Conservation (phyloP, 2,113 vertebrate species). For the Siphamia tubifer region DNA sequence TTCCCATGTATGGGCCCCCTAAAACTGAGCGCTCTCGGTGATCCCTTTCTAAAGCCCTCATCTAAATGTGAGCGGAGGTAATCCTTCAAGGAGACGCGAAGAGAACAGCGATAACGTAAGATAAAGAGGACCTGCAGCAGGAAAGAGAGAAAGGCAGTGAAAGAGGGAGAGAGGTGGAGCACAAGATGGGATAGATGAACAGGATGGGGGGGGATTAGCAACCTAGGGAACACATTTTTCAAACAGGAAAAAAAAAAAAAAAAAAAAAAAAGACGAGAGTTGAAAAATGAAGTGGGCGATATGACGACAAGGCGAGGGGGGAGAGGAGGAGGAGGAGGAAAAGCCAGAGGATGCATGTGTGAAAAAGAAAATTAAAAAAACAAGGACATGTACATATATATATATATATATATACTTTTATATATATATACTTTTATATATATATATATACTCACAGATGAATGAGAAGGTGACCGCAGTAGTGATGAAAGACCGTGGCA, state of each 20-base stretch:
- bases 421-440: constrained; percentile 51
- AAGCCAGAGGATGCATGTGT: constrained; percentile 4
- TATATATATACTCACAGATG: constrained; percentile 67
- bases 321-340: not conserved
- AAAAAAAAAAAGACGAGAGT: constrained; percentile 4
- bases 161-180: constrained; percentile 50
- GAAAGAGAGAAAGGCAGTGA: constrained; percentile 18
- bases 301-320: not conserved
- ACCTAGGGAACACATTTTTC: constrained; percentile 52
- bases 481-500: constrained; percentile 52
- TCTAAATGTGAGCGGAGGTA: constrained; percentile 64
- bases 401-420: constrained; percentile 12
- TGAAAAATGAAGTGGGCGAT: constrained; percentile 34
- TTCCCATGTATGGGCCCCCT: constrained; percentile 62
- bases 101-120: constrained; percentile 49
- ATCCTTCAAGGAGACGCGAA: constrained; percentile 64
- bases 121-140: constrained; percentile 44
- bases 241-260: constrained; percentile 23
- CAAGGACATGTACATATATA: constrained; percentile 28
- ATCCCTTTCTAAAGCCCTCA: constrained; percentile 53
- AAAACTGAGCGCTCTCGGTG: constrained; percentile 55
- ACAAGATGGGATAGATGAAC: constrained; percentile 51
- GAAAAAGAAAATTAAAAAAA: constrained; percentile 4
- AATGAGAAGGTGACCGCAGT: constrained; percentile 47
- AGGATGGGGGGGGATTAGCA: constrained; percentile 53